These are phyloP conservation scores for Oryzias javanicus DNA, from an alignment of 2,113 vertebrate species.

Conservation along the genomic window DNA sequence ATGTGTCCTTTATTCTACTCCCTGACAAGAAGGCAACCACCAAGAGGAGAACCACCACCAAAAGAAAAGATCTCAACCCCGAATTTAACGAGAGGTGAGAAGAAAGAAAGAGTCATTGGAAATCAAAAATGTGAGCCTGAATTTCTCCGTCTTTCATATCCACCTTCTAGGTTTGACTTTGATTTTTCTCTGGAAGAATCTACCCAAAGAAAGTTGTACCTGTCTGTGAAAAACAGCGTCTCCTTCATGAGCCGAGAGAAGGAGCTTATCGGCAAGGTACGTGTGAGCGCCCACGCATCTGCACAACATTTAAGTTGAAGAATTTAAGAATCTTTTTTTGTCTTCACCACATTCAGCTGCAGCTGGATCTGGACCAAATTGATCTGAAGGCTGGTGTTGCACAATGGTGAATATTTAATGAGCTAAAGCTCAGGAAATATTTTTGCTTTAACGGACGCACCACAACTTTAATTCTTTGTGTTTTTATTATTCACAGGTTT, in stretches of 20 bases:
- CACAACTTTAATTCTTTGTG: background rate
- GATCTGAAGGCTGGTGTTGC: constrained; percentile 80
- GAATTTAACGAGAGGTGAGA: constrained; percentile 86
- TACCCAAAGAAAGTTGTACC: constrained; percentile 79
- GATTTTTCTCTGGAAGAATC: constrained; percentile 85
- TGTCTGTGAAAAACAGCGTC: constrained; percentile 85
- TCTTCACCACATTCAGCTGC: constrained; percentile 71
- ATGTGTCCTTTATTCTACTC: constrained; percentile 83
- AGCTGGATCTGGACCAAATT: constrained; percentile 81
- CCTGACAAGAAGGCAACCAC: constrained; percentile 86
- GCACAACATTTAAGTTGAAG: background rate
- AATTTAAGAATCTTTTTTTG: background rate
- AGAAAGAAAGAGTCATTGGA: background rate
- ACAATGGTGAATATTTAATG: constrained; percentile 78
- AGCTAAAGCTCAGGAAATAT: background rate
- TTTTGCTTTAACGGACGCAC: background rate
- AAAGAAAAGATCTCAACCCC: constrained; percentile 85
- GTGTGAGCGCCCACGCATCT: background rate
- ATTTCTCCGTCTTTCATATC: background rate
- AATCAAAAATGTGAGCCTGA: background rate
- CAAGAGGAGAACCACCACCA: constrained; percentile 86
- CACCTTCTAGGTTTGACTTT: constrained; percentile 84
- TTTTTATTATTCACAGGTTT: constrained; percentile 65
- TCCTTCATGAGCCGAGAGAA: constrained; percentile 90
- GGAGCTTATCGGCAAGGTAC: constrained; percentile 89